Evolutionary conservation across 1,140 invertebrate species (phyloP).

Genomic region (Brachionus asplanchnoidis): DNA sequence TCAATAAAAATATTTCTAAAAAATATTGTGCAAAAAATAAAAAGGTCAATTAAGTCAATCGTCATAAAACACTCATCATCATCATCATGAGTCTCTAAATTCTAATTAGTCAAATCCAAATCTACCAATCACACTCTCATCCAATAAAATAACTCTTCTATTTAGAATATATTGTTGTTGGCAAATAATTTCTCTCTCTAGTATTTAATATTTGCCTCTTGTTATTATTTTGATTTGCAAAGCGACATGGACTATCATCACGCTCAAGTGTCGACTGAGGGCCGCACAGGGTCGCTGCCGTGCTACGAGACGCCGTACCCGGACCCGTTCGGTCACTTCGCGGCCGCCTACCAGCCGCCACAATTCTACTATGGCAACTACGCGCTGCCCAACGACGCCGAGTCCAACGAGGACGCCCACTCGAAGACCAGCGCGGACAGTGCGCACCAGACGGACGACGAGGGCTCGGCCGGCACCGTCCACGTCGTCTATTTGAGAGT

Average conservation of each 20-base stretch:
- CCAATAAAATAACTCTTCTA: not conserved
- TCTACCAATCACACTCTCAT: not conserved
- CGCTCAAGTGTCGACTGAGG: not conserved
- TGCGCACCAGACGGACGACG: not conserved
- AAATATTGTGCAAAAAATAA: not conserved
- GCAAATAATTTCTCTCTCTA: too few relatives aligned
- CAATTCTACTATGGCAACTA: not conserved
- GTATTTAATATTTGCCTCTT: too few relatives aligned
- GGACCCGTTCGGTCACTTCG: not conserved
- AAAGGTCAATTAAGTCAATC: not conserved
- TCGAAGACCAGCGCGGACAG: not conserved
- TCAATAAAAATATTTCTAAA: constrained; percentile 19
- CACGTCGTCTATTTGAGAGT: not conserved
- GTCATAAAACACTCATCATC: not conserved
- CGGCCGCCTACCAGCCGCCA: not conserved
- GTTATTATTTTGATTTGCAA: not conserved
- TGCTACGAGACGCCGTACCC: too few relatives aligned
- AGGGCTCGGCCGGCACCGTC: not conserved
- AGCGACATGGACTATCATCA: not conserved
- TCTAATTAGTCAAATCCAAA: not conserved
- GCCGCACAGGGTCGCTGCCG: not conserved
- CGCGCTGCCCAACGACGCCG: not conserved
- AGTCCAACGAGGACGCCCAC: not conserved
- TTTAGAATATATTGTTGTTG: not conserved
- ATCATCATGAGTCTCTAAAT: not conserved